phyloP scores from a whole-genome alignment of 2,888 invertebrate genomes.

The Creontiades dilutus region DNA sequence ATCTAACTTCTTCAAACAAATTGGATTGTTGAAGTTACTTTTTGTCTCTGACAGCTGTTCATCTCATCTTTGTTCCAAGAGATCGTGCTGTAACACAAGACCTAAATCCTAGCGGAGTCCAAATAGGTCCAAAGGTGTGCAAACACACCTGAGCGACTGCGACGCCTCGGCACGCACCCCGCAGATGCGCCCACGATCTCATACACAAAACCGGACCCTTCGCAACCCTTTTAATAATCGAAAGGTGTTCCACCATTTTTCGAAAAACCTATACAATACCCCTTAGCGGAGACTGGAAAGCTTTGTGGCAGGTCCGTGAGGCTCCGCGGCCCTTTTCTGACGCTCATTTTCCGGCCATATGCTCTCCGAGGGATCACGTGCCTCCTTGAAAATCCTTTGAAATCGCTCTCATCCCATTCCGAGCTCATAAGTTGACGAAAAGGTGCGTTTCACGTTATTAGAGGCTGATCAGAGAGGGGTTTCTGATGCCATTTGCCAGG shows the following conservation, averaged over 20 bases:
- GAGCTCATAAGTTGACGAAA: conserved; percentile 21
- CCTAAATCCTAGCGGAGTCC: background rate
- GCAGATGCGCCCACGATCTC: conserved; percentile 31
- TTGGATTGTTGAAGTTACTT: background rate
- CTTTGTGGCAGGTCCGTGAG: conserved; percentile 15
- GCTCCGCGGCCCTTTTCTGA: conserved; percentile 8
- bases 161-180: conserved; percentile 36
- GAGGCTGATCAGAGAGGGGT: background rate
- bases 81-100: conserved; percentile 62
- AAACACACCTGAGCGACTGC: conserved; percentile 60
- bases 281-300: background rate
- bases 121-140: conserved; percentile 63
- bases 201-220: background rate
- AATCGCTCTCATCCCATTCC: conserved; percentile 6
- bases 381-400: conserved; percentile 16
- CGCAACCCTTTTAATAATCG: conserved; percentile 57
- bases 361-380: conserved; percentile 16
- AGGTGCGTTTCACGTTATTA: conserved; percentile 32
- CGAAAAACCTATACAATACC: conserved; percentile 45
- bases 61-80: conserved; percentile 30
- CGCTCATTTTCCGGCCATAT: conserved; percentile 41
- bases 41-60: conserved; percentile 5
- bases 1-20: background rate
- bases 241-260: conserved; percentile 34
- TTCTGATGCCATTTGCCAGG: conserved; percentile 9